Evolutionary conservation across 2,888 invertebrate genomes (phyloP), one percentile per base, ranked within the genome.

Genomic region (Hypomecis atomaria): DNA sequence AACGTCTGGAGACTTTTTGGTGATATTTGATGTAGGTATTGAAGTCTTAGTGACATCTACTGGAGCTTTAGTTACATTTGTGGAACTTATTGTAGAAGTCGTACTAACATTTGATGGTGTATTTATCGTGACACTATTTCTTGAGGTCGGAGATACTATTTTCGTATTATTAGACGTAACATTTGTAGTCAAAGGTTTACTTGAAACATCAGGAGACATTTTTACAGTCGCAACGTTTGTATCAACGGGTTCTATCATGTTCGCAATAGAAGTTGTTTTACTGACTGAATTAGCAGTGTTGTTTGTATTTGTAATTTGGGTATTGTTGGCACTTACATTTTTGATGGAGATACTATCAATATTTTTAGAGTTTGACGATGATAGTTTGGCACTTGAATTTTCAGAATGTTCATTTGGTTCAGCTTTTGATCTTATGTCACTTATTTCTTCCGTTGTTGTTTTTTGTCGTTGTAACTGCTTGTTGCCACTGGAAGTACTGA

Each of bases 391-490:
- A 57, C 64, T 63, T 47, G 59, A 50, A 33, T 69, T 70, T 56
- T 60, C 54, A 52, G 53, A 42, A 33, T 8, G n/a, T 54, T 69
- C 54, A 59, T 49, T 66, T 23, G 60, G 13, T 52, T 70, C 69
- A 33, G 54, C 38, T 62, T 75, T 72, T 33, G 59, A 55, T 77
- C 75, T 6, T 69, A 64, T 48, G n/a, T 36, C n/a, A 52, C 65
- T 62, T 53, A 78, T 78, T 49, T 78, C 79, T 36, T 71, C 60
- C 54, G 74, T 68, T 42, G 78, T 62, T 58, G 76, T 78, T 69
- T 83, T 85, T 77, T 87, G 85, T 13, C 80, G 78, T 55, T 82
- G 82, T 67, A 86, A 70, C 67, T 81, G 79, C 73, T 82, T 88
- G 53, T 40, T 73, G 33, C 67, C 73, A 57, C 34, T 33, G n/a